phyloP scores from a whole-genome alignment of 2,888 invertebrate species.

The Timema cristinae region DNA sequence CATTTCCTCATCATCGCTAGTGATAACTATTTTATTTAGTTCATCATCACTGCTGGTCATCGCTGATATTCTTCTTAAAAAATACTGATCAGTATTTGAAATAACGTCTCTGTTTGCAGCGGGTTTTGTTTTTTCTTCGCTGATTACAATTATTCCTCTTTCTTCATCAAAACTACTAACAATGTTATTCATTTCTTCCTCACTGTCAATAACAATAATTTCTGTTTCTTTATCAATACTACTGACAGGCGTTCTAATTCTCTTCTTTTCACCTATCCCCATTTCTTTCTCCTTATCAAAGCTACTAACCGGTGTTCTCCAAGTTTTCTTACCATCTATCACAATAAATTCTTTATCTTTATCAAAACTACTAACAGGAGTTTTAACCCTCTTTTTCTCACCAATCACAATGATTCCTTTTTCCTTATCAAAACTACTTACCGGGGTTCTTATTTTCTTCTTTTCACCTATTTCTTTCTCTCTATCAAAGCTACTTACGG shows the following conservation, averaged over 20 bases:
- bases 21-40: not conserved
- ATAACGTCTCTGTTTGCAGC: too few relatives aligned
- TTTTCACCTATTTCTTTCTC: not conserved
- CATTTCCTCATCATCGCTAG: not conserved
- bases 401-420: not conserved
- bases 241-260: not conserved
- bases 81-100: too few relatives aligned
- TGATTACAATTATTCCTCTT: too few relatives aligned
- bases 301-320: not conserved
- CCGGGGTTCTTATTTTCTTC: not conserved
- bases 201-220: too few relatives aligned
- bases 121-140: too few relatives aligned
- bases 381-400: not conserved
- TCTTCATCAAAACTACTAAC: too few relatives aligned
- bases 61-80: too few relatives aligned
- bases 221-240: too few relatives aligned
- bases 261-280: not conserved
- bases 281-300: not conserved
- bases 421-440: slow-evolving; percentile 13
- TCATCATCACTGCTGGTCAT: not conserved
- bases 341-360: not conserved
- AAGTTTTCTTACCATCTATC: not conserved
- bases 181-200: too few relatives aligned
- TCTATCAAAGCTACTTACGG: not conserved
- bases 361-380: not conserved